A percentile compares a stretch with the other conserved stretches of the same genome.
These are phyloP conservation scores for Meda fulgida DNA, from an alignment of 2,797 vertebrate genomes.

Conservation along the genomic window DNA sequence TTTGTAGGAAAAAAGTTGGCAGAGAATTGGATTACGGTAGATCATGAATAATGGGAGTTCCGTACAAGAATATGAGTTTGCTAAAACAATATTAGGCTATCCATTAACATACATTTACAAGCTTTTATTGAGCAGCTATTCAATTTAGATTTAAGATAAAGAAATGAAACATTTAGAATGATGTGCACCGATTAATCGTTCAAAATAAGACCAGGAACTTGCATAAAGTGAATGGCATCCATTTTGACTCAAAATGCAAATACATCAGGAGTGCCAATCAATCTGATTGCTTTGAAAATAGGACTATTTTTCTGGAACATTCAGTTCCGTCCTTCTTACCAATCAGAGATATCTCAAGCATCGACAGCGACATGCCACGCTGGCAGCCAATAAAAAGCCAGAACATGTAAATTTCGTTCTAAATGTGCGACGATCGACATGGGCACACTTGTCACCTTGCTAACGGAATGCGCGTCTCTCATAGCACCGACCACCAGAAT, in stretches of 20 bases:
- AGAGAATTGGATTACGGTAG: too few species aligned
- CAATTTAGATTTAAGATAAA: neutral
- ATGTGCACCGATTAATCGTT: neutral
- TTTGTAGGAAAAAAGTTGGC: neutral
- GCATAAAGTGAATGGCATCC: neutral
- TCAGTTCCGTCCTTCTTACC: neutral
- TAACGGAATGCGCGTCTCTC: neutral
- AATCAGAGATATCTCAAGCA: neutral
- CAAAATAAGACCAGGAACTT: neutral
- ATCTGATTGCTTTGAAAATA: neutral
- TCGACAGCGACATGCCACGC: neutral
- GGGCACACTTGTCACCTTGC: slow-evolving; percentile 27
- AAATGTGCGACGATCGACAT: slow-evolving; percentile 4
- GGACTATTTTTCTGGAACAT: slow-evolving; percentile 27
- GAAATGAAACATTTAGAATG: neutral
- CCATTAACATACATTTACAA: neutral
- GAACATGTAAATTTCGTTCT: neutral
- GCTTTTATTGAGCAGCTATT: neutral
- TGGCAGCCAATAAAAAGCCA: slow-evolving; percentile 23
- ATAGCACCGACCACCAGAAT: neutral
- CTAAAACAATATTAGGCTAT: neutral
- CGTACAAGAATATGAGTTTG: too few species aligned
- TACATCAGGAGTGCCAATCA: neutral
- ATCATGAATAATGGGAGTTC: too few species aligned
- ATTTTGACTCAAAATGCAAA: neutral